Base-by-base conservation (phyloP, 1,140 invertebrate species). In the Prorops nasuta region DNA sequence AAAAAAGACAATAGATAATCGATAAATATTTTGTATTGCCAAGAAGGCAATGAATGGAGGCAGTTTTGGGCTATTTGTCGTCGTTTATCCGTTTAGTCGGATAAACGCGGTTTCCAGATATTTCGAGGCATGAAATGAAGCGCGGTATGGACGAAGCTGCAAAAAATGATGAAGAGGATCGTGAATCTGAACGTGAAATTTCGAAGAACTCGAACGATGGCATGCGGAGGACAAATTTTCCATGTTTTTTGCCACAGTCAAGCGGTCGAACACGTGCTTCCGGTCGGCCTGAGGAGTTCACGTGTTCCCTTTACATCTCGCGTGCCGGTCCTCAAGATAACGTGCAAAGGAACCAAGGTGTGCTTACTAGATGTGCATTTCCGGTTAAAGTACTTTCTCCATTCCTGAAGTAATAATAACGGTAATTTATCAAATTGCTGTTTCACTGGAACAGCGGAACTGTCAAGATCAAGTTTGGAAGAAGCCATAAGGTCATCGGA, bases 231-330 rank as follows among this genome's bases (percentile, higher is more conserved):
- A n/a, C n/a, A n/a, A n/a, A n/a, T n/a, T n/a, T n/a, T n/a, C n/a
- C n/a, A n/a, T n/a, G n/a, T n/a, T n/a, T n/a, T n/a, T n/a, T n/a
- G n/a, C n/a, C n/a, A n/a, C 24, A 28, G 10, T 4, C 12, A 10
- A 10, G 41, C 10, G 32, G 28, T 12, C 14, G 34, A 35, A 6
- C 51, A 15, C 28, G 46, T 22, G 34, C 7, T 49, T 37, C 39
- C 12, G 39, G 37, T 15, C 38, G 37, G 6, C 56, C 62, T 12
- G 54, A 66, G 12, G 54, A 63, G 7, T 62, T 71, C 16, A 66
- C 60, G 7, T 75, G 71, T 19, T 76, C 71, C n/a, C 43, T 76
- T 4, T 76, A 76, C 52, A 63, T 76, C 28, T 75, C 72, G 8
- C 64, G 70, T 14, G 67, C 60, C 2, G 41, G 48, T 2, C 45